Base-by-base conservation (phyloP, 2,888 invertebrate genomes). In the Melieria crassipennis region DNA sequence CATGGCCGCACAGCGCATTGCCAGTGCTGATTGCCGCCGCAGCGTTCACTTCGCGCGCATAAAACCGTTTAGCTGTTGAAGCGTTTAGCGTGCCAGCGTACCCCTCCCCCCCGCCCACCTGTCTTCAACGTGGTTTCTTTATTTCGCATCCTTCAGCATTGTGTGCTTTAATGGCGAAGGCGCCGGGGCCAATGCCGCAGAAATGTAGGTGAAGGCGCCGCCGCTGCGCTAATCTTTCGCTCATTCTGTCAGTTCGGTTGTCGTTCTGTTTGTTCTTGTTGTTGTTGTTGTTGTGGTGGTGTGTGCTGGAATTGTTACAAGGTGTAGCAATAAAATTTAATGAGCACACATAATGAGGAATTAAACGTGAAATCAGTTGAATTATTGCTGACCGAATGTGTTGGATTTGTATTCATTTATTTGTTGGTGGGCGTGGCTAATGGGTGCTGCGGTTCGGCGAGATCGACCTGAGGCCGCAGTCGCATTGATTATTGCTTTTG, bases 301-400 rank as follows among this genome's bases (percentile, higher is more conserved):
- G 16, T 16, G 16, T 16, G 9, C 10, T 30, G 9, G 5, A 61
- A 61, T 45, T 52, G 48, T 48, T 64, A 7, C 62, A 66, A 62
- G 66, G 72, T 75, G 71, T 71, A 75, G 74, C 77, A 80, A 80
- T 81, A 78, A 80, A 80, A 81, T 76, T 75, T 78, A 80, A 80
- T 81, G 81, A 80, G 76, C 73, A 74, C 73, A 74, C 72, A 76
- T 78, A 79, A 78, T 76, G 76, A 63, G 73, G 75, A 79, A 76
- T 79, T 75, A 77, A 80, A 78, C 74, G 74, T 73, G 73, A 73
- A 76, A 76, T 77, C 64, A 60, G 75, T 64, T 30, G 72, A 70
- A 74, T 69, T 65, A 73, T 71, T 64, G 63, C 58, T 16, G 55
- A 70, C 50, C 30, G 65, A 47, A 64, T n/a, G 0, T 10, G 4